Percentiles rank a stretch among this genome's conserved stretches.
Evolutionary conservation across 1,140 invertebrate genomes (phyloP).

Genomic region (Saccostrea echinata): DNA sequence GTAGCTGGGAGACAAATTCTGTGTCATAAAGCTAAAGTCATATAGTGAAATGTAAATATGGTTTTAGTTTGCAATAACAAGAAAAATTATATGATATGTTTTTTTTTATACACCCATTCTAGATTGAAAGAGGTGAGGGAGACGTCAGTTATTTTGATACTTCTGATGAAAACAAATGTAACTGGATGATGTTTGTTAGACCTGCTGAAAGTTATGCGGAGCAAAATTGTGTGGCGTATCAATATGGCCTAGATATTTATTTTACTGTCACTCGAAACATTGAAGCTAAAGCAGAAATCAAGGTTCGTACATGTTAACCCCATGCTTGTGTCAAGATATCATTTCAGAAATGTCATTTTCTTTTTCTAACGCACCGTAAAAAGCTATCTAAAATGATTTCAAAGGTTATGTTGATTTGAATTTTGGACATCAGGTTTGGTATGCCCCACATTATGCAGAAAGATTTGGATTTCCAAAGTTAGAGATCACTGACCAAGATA

Average conservation of each 20-base stretch:
- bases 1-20: too few relatives aligned
- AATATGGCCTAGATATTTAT: slow-evolving; percentile 73
- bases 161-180: slow-evolving; percentile 76
- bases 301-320: slow-evolving; percentile 60
- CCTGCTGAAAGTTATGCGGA: slow-evolving; percentile 73
- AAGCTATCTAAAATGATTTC: too few relatives aligned
- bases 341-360: too few relatives aligned
- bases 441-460: slow-evolving; percentile 83
- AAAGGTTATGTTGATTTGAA: background rate
- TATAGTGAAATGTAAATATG: too few relatives aligned
- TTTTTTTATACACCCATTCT: background rate
- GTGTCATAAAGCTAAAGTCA: too few relatives aligned
- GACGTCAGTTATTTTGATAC: slow-evolving; percentile 70
- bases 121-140: slow-evolving; percentile 68
- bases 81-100: too few relatives aligned
- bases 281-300: slow-evolving; percentile 75
- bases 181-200: slow-evolving; percentile 79
- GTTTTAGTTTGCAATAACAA: too few relatives aligned
- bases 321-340: too few relatives aligned
- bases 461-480: slow-evolving; percentile 77
- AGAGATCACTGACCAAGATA: slow-evolving; percentile 76
- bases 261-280: slow-evolving; percentile 74
- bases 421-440: slow-evolving; percentile 82
- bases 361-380: too few relatives aligned
- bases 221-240: slow-evolving; percentile 77